phyloP scores from a whole-genome alignment of 2,888 invertebrate species.

The Sinelater perroti region DNA sequence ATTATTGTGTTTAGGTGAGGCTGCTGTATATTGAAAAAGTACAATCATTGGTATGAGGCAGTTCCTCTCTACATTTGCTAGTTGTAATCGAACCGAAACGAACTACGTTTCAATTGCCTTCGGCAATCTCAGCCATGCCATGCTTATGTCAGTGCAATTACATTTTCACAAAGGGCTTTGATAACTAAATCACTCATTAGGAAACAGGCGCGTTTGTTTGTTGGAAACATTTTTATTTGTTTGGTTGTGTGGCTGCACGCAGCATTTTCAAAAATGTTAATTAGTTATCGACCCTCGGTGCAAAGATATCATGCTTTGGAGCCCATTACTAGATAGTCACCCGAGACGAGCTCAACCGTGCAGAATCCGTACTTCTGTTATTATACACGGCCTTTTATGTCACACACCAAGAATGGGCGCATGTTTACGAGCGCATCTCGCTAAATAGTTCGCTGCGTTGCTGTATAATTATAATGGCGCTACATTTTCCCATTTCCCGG shows the following conservation, averaged over 20 bases:
- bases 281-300: no score
- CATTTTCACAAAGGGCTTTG: slow-evolving; percentile 19
- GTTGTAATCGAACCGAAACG: slow-evolving; percentile 15
- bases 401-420: slow-evolving; percentile 24
- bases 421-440: slow-evolving; percentile 42
- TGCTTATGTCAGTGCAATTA: slow-evolving; percentile 22
- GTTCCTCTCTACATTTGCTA: slow-evolving; percentile 8
- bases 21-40: no score
- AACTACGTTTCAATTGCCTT: slow-evolving; percentile 18
- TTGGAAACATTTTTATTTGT: background rate
- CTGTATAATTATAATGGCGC: slow-evolving; percentile 40
- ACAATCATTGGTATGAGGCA: slow-evolving; percentile 6
- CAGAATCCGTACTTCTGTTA: slow-evolving; percentile 15
- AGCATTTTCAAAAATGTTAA: background rate
- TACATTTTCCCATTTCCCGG: slow-evolving; percentile 37
- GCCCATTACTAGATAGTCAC: slow-evolving; percentile 1
- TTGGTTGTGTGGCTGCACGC: background rate
- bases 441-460: slow-evolving; percentile 39
- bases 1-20: no score
- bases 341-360: slow-evolving; percentile 8
- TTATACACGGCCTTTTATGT: slow-evolving; percentile 16
- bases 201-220: slow-evolving; percentile 3
- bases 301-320: no score
- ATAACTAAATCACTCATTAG: slow-evolving; percentile 23
- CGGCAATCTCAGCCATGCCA: slow-evolving; percentile 22